Conservation (phyloP, 2,113 vertebrate genomes). For the Dasyornis broadbenti region DNA sequence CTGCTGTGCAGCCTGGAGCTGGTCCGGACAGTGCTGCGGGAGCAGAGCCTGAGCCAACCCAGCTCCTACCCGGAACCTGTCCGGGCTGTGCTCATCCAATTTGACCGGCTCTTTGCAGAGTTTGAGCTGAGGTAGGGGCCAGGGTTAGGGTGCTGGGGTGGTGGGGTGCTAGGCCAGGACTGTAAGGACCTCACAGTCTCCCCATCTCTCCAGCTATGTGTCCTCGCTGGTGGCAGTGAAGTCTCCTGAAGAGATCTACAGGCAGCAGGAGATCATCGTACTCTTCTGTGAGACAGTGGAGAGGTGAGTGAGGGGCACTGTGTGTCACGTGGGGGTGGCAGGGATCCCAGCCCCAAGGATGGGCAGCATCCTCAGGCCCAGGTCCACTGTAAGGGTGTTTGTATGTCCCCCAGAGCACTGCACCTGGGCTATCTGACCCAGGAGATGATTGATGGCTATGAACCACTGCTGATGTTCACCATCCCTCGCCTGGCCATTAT, state of each 20-base stretch:
- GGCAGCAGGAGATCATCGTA: slow-evolving; percentile 73
- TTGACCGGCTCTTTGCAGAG: slow-evolving; percentile 67
- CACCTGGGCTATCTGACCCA: slow-evolving; percentile 71
- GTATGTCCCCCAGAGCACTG: slow-evolving; percentile 57
- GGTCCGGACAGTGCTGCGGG: slow-evolving; percentile 60
- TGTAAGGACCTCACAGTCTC: not conserved
- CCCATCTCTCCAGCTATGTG: slow-evolving; percentile 56
- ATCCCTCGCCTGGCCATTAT: slow-evolving; percentile 76
- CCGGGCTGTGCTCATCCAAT: slow-evolving; percentile 57
- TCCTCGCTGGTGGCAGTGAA: slow-evolving; percentile 69
- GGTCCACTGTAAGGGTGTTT: not conserved
- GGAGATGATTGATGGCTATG: slow-evolving; percentile 76
- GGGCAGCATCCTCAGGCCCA: fast-evolving
- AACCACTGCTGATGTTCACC: slow-evolving; percentile 76
- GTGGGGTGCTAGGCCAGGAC: not conserved
- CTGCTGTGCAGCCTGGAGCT: slow-evolving; percentile 69
- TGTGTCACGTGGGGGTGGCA: fast-evolving
- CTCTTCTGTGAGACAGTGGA: slow-evolving; percentile 75
- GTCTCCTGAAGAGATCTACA: slow-evolving; percentile 69
- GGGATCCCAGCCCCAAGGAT: not conserved
- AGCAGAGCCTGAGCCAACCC: slow-evolving; percentile 71
- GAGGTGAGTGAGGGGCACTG: slow-evolving; percentile 62
- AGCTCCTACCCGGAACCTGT: slow-evolving; percentile 40
- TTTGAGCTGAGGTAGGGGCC: slow-evolving; percentile 69
- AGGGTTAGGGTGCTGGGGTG: not conserved